These are phyloP conservation scores for Oceanodroma leucorhoa DNA, from an alignment of 2,797 vertebrate genomes.

Conservation along the genomic window DNA sequence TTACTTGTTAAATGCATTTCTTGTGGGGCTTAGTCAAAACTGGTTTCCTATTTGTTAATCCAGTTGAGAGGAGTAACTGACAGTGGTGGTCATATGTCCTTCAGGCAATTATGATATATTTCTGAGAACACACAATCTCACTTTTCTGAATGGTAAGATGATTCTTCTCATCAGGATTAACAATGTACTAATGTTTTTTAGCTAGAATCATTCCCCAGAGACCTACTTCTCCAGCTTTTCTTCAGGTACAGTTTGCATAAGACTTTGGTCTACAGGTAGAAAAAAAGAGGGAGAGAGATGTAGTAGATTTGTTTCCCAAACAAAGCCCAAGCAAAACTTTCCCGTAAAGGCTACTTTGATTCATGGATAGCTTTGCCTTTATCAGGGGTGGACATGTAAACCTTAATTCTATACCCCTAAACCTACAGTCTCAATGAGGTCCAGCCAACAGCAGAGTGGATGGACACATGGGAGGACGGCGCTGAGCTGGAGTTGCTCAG, in stretches of 20 bases:
- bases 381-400: neutral
- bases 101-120: neutral
- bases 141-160: neutral
- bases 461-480: neutral
- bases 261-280: neutral
- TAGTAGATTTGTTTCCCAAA: neutral
- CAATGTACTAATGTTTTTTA: neutral
- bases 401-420: neutral
- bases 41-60: neutral
- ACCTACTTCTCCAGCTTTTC: neutral
- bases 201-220: neutral
- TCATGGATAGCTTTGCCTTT: neutral
- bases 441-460: neutral
- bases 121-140: neutral
- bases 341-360: neutral
- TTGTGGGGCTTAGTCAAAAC: neutral
- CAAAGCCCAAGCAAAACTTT: neutral
- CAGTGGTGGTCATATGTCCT: neutral
- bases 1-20: neutral
- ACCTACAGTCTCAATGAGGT: neutral
- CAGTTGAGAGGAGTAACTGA: neutral
- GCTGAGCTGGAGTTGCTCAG: neutral
- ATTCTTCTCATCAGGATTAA: neutral
- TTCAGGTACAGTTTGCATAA: neutral
- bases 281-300: neutral